phyloP scores from a whole-genome alignment of 1,140 invertebrate species.

The Mya arenaria region DNA sequence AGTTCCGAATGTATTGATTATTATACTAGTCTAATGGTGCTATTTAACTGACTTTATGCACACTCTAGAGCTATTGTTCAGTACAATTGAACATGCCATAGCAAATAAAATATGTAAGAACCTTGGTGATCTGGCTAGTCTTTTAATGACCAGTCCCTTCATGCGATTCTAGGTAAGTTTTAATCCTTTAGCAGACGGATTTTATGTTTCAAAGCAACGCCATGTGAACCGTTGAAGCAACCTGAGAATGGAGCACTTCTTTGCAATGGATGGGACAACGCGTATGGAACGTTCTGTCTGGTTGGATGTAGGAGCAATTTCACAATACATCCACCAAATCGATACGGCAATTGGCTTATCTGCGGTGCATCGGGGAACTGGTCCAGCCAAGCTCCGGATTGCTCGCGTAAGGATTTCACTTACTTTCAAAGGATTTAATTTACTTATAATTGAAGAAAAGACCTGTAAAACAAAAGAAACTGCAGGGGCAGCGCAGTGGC shows the following conservation, averaged over 20 bases:
- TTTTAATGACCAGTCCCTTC: neutral
- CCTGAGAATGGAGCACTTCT: neutral
- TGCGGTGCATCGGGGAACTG: neutral
- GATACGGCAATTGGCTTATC: neutral
- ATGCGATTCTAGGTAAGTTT: neutral
- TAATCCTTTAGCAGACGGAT: neutral
- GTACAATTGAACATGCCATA: too few relatives aligned
- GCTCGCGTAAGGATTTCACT: neutral
- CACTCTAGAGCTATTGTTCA: too few relatives aligned
- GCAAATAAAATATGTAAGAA: too few relatives aligned
- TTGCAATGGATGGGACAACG: neutral
- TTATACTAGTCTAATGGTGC: neutral
- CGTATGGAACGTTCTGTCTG: neutral
- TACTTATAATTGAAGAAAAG: too few relatives aligned
- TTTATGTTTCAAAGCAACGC: neutral
- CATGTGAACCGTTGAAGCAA: neutral
- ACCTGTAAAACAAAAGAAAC: too few relatives aligned
- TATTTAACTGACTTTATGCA: neutral
- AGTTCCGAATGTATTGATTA: too few relatives aligned
- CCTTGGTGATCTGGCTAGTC: too few relatives aligned
- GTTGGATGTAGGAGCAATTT: neutral
- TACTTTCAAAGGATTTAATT: too few relatives aligned
- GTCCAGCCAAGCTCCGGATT: neutral
- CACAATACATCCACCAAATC: neutral
- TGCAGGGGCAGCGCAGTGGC: too few relatives aligned